Base-by-base conservation (phyloP, 2,888 invertebrate species). In the Parnassius mnemosyne region DNA sequence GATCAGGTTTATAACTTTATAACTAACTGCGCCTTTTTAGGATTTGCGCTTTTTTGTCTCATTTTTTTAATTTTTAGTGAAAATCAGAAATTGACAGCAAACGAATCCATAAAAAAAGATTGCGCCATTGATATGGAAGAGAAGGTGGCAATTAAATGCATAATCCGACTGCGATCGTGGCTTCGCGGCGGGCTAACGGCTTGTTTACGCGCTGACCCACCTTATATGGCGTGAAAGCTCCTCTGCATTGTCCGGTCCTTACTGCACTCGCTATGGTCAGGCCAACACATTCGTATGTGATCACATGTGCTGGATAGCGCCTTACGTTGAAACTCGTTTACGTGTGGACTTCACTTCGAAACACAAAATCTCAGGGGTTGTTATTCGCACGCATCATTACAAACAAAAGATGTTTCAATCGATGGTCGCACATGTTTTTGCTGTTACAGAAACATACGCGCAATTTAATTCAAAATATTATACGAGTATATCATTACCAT, bases 171-270 rank as follows among this genome's bases (percentile, higher is more conserved):
- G 76, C 80, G 81, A 85, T 84, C 84, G 83, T 78, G 76, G 78
- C 80, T 74, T 78, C 79, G 49, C 5, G 78, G 75, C 71, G 78
- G 84, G 79, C 80, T 86, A 87, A 83, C 81, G 80, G 87, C 81
- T 81, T 84, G 87, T 87, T 87, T 86, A 85, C 85, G 83, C 79
- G 76, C 77, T 77, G 74, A 68, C 71, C 68, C 64, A 71, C 90
- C 88, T 76, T 90, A 89, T 88, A 90, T 71, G 91, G 91, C 68
- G 91, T 87, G 91, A 91, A 91, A 91, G 91, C 87, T 79, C 76
- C 79, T 80, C 84, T 75, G 82, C 80, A 86, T 86, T 89, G 89
- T 90, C 85, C 83, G 77, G 80, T 74, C 78, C 81, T 77, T 78
- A 75, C 68, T 75, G 79, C 73, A 71, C 83, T 79, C 71, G 70